phyloP scores from a whole-genome alignment of 2,888 invertebrate species.

The Mimachlamys varia region DNA sequence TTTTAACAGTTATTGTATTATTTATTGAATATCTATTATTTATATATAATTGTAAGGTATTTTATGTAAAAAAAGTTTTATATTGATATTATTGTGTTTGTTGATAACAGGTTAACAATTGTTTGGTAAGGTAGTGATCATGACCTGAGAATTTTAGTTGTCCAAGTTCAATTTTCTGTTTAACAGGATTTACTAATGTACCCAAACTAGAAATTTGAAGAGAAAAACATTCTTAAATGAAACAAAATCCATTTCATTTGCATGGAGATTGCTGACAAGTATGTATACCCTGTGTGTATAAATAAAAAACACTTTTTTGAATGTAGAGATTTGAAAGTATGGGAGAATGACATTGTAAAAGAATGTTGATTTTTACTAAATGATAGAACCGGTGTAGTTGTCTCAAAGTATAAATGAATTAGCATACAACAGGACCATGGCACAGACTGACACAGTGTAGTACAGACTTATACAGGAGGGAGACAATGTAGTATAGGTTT shows the following conservation, averaged over 20 bases:
- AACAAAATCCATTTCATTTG: too few species aligned
- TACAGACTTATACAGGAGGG: background rate
- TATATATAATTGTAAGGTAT: background rate
- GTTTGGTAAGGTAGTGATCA: background rate
- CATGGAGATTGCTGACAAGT: too few species aligned
- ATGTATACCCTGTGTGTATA: too few species aligned
- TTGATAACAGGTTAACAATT: background rate
- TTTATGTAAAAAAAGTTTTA: background rate
- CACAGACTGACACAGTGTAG: background rate
- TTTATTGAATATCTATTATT: background rate
- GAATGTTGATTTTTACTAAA: background rate
- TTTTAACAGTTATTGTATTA: background rate
- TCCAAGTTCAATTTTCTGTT: too few species aligned
- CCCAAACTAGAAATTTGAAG: too few species aligned
- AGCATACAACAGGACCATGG: background rate
- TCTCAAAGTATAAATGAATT: background rate
- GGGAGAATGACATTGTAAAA: background rate
- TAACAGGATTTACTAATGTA: too few species aligned
- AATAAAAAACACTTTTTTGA: background rate
- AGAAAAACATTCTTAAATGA: too few species aligned
- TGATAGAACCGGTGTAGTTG: slow-evolving; percentile 15
- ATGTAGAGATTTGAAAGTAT: background rate
- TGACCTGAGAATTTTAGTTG: background rate
- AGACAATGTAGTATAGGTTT: too few species aligned
- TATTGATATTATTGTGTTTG: background rate